These are phyloP conservation scores for Phalanger gymnotis DNA, from an alignment of 2,797 vertebrate species.

Conservation along the genomic window DNA sequence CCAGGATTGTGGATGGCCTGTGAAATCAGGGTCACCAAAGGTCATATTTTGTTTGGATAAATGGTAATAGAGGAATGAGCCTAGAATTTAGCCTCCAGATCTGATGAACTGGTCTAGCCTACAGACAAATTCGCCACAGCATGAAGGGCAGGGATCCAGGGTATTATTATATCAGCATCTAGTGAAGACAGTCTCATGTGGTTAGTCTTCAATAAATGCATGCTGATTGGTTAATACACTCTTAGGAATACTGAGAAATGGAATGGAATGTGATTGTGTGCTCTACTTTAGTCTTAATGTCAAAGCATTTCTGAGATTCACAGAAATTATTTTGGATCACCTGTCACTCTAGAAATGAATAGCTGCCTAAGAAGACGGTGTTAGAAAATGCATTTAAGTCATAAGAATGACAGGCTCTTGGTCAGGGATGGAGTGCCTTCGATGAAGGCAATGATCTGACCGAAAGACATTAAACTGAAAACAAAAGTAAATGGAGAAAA, in stretches of 20 bases:
- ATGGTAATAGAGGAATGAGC: neutral
- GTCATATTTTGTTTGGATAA: neutral
- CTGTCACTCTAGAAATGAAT: neutral
- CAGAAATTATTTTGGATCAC: neutral
- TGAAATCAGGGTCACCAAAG: neutral
- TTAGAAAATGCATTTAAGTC: neutral
- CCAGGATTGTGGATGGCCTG: neutral
- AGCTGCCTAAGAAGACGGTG: neutral
- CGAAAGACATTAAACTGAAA: neutral
- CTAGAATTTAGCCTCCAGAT: slow-evolving; percentile 13
- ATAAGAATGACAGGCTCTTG: neutral
- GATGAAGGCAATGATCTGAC: neutral
- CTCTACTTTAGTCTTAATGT: neutral
- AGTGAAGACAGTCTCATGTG: neutral
- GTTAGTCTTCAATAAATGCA: neutral
- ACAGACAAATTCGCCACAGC: neutral
- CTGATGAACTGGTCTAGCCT: neutral
- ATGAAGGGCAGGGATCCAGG: neutral
- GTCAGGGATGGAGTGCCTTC: neutral
- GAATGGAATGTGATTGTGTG: neutral
- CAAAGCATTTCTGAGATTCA: neutral
- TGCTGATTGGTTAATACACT: neutral
- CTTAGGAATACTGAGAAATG: neutral
- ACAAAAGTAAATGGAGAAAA: neutral
- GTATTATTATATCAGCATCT: neutral